Percentiles rank a stretch among this genome's conserved stretches.
Conservation (phyloP, 2,888 invertebrate species). For the Halictus ligatus region DNA sequence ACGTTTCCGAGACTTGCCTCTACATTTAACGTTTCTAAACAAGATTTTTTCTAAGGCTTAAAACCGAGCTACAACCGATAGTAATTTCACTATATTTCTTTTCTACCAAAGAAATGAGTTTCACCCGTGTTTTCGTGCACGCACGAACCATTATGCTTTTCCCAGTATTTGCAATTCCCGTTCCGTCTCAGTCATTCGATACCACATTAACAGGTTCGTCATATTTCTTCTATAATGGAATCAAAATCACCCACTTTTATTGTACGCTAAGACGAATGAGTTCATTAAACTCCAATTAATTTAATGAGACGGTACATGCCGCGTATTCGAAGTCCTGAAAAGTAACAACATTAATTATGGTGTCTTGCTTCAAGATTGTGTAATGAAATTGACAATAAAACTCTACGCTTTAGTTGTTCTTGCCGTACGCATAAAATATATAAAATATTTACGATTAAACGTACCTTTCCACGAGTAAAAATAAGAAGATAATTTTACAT, state of each 20-base stretch:
- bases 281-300: slow-evolving; percentile 12
- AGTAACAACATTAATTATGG: background rate
- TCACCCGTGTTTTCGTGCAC: slow-evolving; percentile 44
- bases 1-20: background rate
- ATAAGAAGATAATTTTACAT: too few relatives aligned
- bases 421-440: background rate
- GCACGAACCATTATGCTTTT: slow-evolving; percentile 28
- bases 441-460: too few relatives aligned
- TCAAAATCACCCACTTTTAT: background rate
- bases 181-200: slow-evolving; percentile 35
- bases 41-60: background rate
- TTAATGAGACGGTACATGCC: background rate
- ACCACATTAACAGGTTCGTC: background rate
- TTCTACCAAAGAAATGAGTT: slow-evolving; percentile 40
- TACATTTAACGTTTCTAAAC: background rate
- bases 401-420: background rate
- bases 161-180: slow-evolving; percentile 17
- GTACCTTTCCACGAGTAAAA: too few relatives aligned
- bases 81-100: slow-evolving; percentile 34
- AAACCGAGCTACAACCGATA: background rate
- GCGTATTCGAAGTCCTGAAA: background rate
- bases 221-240: background rate
- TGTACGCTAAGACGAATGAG: background rate
- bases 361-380: background rate
- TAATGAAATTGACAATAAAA: background rate